phyloP scores from a whole-genome alignment of 1,140 invertebrate genomes.

The Platyscapa corneri region DNA sequence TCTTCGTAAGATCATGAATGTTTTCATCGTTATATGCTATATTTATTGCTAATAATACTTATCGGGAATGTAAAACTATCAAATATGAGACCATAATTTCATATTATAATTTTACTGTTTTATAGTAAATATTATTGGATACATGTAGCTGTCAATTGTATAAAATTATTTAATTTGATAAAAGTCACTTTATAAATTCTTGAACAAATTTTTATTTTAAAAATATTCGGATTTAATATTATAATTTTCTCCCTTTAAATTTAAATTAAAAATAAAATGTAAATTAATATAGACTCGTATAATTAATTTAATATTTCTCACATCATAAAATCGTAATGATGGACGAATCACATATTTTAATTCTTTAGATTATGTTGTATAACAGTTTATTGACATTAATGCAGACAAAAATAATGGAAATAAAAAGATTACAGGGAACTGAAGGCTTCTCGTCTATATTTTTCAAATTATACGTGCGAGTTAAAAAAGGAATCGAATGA shows the following conservation, averaged over 20 bases:
- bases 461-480: neutral
- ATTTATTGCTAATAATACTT: neutral
- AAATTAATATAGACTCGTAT: neutral
- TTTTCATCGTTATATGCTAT: neutral
- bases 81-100: neutral
- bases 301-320: neutral
- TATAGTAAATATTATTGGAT: neutral
- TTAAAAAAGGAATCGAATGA: neutral
- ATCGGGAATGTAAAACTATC: neutral
- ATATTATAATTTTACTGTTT: neutral
- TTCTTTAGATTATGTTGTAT: neutral
- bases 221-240: neutral
- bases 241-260: neutral
- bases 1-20: neutral
- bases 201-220: neutral
- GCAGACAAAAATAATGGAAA: neutral
- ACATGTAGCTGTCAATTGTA: neutral
- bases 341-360: neutral
- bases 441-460: neutral
- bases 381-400: neutral
- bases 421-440: neutral
- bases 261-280: neutral
- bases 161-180: neutral
- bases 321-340: neutral
- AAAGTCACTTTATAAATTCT: conserved; percentile 3